Base-by-base conservation (phyloP, 2,888 invertebrate genomes). In the Hartigia nigra region DNA sequence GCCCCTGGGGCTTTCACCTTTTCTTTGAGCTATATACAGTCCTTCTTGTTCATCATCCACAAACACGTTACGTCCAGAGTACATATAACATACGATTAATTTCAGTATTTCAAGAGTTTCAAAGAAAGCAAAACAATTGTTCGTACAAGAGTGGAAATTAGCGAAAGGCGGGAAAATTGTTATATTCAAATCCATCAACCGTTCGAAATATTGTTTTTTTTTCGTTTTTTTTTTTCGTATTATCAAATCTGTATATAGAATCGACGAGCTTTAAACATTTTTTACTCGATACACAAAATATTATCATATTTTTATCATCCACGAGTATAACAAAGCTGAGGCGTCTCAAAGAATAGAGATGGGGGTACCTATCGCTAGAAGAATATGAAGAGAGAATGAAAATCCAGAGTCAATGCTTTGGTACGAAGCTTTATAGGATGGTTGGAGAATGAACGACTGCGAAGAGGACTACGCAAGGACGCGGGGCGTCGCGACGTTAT, bases 401-500 rank as follows among this genome's bases (percentile, higher is more conserved):
- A 55, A 55, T 55, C 23, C 55, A 55, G 23, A 23, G 23, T 9
- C 23, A 23, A 55, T 23, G 55, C 55, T 55, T 55, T 55, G 55
- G 1, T 9, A 55, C 2, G 23, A 2, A 55, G 23, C 39, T 23
- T 14, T 23, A 2, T 23, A 23, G 55, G 23, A 55, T 23, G 55
- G 55, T 23, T 23, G 55, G 39, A 14, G 39, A 39, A 39, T 14
- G 9, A 55, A 23, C 9, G 55, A 55, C 39, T 55, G 23, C 76
- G 69, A 55, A 31, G 31, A 55, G 69, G n/a, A n/a, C n/a, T 32
- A 36, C 39, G 75, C 31, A 31, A 69, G 77, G 74, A 75, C 69
- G 78, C 55, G 80, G 78, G 80, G 85, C 84, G 83, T 84, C 85
- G 87, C 88, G 89, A 89, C 89, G 87, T 88, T 89, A 89, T 89